These are phyloP conservation scores for Heterocephalus glaber DNA, from an alignment of 2,113 vertebrate genomes.

Conservation along the genomic window DNA sequence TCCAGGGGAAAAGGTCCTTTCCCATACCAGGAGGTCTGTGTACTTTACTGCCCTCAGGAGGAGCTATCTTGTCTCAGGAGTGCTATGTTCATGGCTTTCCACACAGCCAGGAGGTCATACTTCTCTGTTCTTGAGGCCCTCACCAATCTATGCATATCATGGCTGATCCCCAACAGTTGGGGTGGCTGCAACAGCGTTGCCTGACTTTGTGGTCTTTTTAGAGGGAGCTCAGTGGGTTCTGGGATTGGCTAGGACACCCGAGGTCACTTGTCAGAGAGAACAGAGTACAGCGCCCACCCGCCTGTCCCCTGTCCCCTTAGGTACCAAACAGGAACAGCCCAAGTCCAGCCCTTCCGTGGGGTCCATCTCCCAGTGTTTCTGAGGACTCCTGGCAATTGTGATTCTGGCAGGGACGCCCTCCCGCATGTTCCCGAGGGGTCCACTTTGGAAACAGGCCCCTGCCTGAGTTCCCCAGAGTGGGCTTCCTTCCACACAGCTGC, in stretches of 20 bases:
- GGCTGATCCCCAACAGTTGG: too few species aligned
- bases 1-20: too few species aligned
- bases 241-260: background rate
- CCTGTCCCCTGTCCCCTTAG: background rate
- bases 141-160: too few species aligned
- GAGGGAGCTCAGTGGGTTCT: background rate
- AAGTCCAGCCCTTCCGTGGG: background rate
- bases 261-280: background rate
- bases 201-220: background rate
- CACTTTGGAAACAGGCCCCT: background rate
- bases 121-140: too few species aligned
- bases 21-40: too few species aligned
- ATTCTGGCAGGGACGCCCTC: background rate
- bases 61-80: too few species aligned
- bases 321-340: background rate
- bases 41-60: too few species aligned
- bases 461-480: background rate
- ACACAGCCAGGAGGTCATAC: too few species aligned
- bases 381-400: background rate
- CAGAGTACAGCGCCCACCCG: too few species aligned
- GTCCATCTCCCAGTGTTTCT: background rate
- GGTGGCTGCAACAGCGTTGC: background rate
- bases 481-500: background rate
- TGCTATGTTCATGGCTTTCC: too few species aligned
- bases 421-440: background rate